phyloP scores from a whole-genome alignment of 2,888 invertebrate species.

The Corythucha ciliata region DNA sequence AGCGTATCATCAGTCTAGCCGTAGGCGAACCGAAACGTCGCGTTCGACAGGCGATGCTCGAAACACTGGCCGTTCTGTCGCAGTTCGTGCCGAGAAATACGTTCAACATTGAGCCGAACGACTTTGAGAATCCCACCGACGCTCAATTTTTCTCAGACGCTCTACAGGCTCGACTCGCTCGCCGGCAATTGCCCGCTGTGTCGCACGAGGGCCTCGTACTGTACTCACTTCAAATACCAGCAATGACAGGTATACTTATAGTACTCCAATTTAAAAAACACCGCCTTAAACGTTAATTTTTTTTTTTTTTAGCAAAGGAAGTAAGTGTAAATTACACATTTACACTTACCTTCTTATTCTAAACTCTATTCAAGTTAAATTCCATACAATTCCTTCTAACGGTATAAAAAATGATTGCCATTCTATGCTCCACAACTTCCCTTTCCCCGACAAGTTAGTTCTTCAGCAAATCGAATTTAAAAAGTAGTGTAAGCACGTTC shows the following conservation, averaged over 20 bases:
- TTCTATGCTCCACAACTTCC: no score
- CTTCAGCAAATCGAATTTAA: no score
- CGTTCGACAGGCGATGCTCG: slow-evolving; percentile 68
- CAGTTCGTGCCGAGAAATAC: slow-evolving; percentile 47
- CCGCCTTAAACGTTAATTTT: no score
- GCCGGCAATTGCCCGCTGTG: slow-evolving; percentile 62
- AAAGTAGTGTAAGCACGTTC: no score
- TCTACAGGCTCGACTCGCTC: slow-evolving; percentile 62
- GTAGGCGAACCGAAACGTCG: slow-evolving; percentile 55
- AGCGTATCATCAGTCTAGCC: slow-evolving; percentile 39
- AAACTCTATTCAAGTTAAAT: no score
- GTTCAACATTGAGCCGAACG: slow-evolving; percentile 19
- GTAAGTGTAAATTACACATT: no score
- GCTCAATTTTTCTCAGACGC: slow-evolving; percentile 44
- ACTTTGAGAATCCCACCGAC: slow-evolving; percentile 22
- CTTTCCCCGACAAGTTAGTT: no score
- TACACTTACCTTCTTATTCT: no score
- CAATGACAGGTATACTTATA: slow-evolving; percentile 34
- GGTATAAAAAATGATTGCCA: no score
- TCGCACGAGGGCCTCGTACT: slow-evolving; percentile 63
- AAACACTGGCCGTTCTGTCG: slow-evolving; percentile 66
- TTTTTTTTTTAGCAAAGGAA: no score
- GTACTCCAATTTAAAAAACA: no score
- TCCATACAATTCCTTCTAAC: no score
- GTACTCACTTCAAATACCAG: slow-evolving; percentile 58